These are phyloP conservation scores for Tinea semifulvella DNA, from an alignment of 2,888 invertebrate species.

Conservation along the genomic window DNA sequence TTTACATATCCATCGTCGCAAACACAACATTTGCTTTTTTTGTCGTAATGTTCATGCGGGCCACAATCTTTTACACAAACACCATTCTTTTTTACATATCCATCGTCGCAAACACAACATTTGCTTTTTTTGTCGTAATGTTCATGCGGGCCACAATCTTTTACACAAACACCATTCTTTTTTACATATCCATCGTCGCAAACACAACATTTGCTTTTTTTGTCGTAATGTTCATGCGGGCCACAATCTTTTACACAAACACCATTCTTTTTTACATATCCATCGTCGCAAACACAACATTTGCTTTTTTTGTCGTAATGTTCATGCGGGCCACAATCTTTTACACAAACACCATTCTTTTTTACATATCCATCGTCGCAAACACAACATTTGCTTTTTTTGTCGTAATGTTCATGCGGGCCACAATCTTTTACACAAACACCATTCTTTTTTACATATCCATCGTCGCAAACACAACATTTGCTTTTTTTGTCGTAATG, in stretches of 20 bases:
- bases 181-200: no score
- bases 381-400: not conserved
- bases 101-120: not conserved
- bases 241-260: not conserved
- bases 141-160: not conserved
- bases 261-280: no score
- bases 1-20: no score
- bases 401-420: not conserved
- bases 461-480: no score
- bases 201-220: not conserved
- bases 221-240: not conserved
- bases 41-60: no score
- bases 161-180: not conserved
- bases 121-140: no score
- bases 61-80: not conserved
- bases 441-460: no score
- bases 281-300: not conserved
- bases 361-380: not conserved
- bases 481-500: no score
- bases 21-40: no score
- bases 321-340: not conserved
- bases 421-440: no score
- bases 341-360: not conserved
- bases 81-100: not conserved
- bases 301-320: not conserved